Evolutionary conservation across 2,797 vertebrate genomes (phyloP), one percentile per base, ranked within the genome.

Genomic region (Macropus fuliginosus): DNA sequence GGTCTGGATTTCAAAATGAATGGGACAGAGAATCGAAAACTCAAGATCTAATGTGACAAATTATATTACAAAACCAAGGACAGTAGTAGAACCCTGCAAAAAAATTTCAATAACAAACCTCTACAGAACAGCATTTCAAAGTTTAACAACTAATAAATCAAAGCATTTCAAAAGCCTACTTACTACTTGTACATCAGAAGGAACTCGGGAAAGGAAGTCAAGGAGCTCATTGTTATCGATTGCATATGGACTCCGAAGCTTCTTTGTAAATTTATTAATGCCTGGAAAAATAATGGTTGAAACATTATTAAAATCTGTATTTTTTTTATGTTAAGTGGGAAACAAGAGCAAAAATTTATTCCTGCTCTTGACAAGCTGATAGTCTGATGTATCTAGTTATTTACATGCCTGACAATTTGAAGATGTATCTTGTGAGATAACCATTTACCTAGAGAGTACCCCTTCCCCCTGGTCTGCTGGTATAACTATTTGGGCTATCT

Each of bases 221-320:
- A 99, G 99, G 96, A 99, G 98, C 98, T 99, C 99, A 0, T 99
- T 99, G 99, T 99, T 99, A 98, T 99, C 99, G 96, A 99, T 99
- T 97, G 99, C 99, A 98, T 99, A 99, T 0, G 99, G 99, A 98
- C 99, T 99, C 98, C 99, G 99, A 97, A 99, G 99, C 98, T 99
- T 99, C 99, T 99, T 99, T 97, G 99, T 99, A 98, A 99, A 99
- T 99, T 99, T 99, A 98, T 99, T 99, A 97, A 99, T 99, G 93
- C 99, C 99, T 99, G 96, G 91, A 98, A 98, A 97, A 98, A 90
- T 89, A 81, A 98, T n/a, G 98, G 54, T 96, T 98, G 50, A 97
- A 91, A 92, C 11, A 52, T 98, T 96, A 97, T 66, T 94, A 62
- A 56, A 31, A 92, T 90, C 11, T 74, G 81, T 55, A 91, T 55